phyloP scores from a whole-genome alignment of 1,140 invertebrate species.

The Portunus trituberculatus region DNA sequence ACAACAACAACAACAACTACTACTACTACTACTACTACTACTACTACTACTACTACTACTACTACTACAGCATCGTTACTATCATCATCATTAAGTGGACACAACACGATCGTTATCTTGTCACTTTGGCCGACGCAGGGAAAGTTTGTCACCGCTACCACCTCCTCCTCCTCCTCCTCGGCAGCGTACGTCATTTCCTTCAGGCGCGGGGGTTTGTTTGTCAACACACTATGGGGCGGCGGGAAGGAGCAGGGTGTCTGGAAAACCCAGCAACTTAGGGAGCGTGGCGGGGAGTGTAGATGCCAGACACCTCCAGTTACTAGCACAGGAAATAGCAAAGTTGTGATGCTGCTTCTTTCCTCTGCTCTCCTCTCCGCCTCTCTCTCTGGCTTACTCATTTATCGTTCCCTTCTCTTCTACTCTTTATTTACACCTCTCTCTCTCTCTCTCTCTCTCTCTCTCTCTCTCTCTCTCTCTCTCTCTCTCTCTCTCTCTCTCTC shows the following conservation, averaged over 20 bases:
- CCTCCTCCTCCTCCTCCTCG: not conserved
- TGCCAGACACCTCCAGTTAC: not conserved
- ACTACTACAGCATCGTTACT: not conserved
- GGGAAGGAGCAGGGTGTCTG: no score
- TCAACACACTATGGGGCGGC: no score
- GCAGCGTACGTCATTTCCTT: not conserved
- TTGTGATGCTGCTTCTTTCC: not conserved
- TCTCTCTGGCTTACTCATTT: not conserved
- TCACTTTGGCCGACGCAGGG: no score
- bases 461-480: slow-evolving; percentile 10
- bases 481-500: slow-evolving; percentile 44
- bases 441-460: slow-evolving; percentile 32
- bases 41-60: not conserved
- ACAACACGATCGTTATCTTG: no score
- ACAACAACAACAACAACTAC: not conserved
- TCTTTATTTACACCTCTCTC: not conserved
- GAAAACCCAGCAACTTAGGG: no score
- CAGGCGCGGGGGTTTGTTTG: no score
- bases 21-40: not conserved
- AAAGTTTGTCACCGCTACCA: not conserved
- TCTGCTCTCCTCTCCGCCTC: not conserved
- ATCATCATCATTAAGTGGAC: not conserved
- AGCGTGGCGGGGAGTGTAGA: not conserved
- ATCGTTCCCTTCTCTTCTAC: not conserved
- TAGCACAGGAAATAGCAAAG: not conserved